Conservation (phyloP, 1,140 invertebrate species). For the Leptinotarsa undecemlineata region DNA sequence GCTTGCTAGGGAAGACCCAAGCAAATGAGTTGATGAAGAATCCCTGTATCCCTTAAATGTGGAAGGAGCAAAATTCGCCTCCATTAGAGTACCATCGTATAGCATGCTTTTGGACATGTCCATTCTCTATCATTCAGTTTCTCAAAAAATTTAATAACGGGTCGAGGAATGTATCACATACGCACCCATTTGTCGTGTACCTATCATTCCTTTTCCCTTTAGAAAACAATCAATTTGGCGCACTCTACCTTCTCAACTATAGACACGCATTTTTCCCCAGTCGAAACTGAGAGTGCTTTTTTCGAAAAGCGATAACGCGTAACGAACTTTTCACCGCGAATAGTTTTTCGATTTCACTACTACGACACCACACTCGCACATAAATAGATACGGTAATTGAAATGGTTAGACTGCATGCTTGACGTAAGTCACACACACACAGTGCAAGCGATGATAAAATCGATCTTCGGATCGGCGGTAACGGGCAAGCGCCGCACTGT, state of each 20-base stretch:
- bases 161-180: neutral
- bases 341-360: constrained; percentile 5
- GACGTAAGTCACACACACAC: constrained; percentile 39
- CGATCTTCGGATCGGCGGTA: constrained; percentile 29
- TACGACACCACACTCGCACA: constrained; percentile 30
- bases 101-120: too few species aligned
- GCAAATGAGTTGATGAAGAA: too few species aligned
- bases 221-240: constrained; percentile 1
- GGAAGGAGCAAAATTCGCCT: too few species aligned
- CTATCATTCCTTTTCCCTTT: neutral
- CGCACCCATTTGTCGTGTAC: neutral
- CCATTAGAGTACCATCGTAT: too few species aligned
- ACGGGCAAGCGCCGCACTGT: constrained; percentile 35
- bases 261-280: neutral
- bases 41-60: too few species aligned
- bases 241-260: neutral
- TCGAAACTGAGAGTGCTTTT: neutral
- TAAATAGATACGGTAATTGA: constrained; percentile 37
- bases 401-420: constrained; percentile 35
- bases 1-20: too few species aligned
- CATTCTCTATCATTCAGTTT: too few species aligned
- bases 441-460: constrained; percentile 34
- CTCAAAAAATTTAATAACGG: too few species aligned
- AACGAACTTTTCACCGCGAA: neutral
- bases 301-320: neutral